These are phyloP conservation scores for Leptinotarsa tumamoca DNA, from an alignment of 2,888 invertebrate species.

Conservation along the genomic window DNA sequence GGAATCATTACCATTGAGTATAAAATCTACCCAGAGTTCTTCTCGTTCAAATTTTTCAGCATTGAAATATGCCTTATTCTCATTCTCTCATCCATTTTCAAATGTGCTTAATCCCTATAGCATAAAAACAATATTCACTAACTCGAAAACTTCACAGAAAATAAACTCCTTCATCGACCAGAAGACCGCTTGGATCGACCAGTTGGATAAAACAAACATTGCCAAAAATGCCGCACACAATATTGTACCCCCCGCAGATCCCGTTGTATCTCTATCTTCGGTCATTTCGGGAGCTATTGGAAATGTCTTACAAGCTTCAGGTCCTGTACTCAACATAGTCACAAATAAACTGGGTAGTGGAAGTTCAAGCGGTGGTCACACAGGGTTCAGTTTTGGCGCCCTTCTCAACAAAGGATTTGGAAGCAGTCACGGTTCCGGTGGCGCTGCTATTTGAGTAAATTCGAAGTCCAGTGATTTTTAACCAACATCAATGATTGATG, in stretches of 20 bases:
- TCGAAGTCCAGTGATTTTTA: background rate
- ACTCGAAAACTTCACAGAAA: conserved; percentile 72
- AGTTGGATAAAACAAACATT: conserved; percentile 79
- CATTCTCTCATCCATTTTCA: background rate
- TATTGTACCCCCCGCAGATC: conserved; percentile 73
- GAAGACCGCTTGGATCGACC: conserved; percentile 78
- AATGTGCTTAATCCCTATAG: background rate
- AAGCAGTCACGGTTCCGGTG: conserved; percentile 29
- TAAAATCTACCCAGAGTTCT: too few relatives aligned
- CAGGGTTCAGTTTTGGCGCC: conserved; percentile 72
- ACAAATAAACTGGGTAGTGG: conserved; percentile 75
- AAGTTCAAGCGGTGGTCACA: conserved; percentile 64
- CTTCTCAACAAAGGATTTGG: conserved; percentile 63
- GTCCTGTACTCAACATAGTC: conserved; percentile 73
- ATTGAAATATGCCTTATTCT: background rate
- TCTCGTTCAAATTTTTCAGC: too few relatives aligned
- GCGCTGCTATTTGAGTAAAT: conserved; percentile 14
- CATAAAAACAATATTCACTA: conserved; percentile 24
- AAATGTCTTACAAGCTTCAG: conserved; percentile 71
- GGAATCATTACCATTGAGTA: too few relatives aligned
- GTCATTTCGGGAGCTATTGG: conserved; percentile 78
- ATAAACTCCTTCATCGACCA: conserved; percentile 85
- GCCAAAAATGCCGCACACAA: conserved; percentile 82
- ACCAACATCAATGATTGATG: background rate
- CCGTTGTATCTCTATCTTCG: conserved; percentile 71